Evolutionary conservation across 2,113 vertebrate genomes (phyloP), one percentile per base, ranked within the genome.

Genomic region (Maccullochella peelii): DNA sequence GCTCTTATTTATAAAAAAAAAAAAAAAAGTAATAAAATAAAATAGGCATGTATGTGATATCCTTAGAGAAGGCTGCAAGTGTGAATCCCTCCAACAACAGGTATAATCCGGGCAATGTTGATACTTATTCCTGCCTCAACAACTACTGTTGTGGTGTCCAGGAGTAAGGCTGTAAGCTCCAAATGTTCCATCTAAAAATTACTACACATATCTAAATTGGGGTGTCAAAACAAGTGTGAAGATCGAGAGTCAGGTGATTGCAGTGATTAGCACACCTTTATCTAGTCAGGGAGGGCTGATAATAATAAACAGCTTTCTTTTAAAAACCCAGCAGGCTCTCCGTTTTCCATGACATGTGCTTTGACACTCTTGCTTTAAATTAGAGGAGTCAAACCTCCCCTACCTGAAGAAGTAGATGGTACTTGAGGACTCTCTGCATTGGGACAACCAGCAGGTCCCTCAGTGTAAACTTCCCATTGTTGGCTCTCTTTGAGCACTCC

Each of bases 401-500:
- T 94, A 98, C 97, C 97, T 99, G 98, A 21, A 98, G 96, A 23
- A 99, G 95, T 1, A 99, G 96, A 59, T 98, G 98, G 72, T 99
- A 99, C 85, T 99, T 99, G 25, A 99, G 89, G 70, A 99, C 97
- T 88, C 98, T 95, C 83, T 99, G 98, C 97, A 99, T 99, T 0
- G 98, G 98, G 80, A 99, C 97, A 12, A 99, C 97, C 58, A 99
- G 95, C 77, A 99, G 95, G 93, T 99, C 98, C 70, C 98, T 92
- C 84, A 99, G 91, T 0, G 97, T 97, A 76, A 99, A 98, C 78
- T 98, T 98, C 65, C 97, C 97, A 1, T 98, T 98, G 91, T 99
- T 99, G 36, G 98, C 97, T 86, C 97, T 96, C 92, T 98, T 98
- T 40, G 98, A 97, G 93, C 97, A 99, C 79, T 99, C 98, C 97